Base-by-base conservation (phyloP, 1,140 invertebrate genomes). In the Aphidius gifuensis region DNA sequence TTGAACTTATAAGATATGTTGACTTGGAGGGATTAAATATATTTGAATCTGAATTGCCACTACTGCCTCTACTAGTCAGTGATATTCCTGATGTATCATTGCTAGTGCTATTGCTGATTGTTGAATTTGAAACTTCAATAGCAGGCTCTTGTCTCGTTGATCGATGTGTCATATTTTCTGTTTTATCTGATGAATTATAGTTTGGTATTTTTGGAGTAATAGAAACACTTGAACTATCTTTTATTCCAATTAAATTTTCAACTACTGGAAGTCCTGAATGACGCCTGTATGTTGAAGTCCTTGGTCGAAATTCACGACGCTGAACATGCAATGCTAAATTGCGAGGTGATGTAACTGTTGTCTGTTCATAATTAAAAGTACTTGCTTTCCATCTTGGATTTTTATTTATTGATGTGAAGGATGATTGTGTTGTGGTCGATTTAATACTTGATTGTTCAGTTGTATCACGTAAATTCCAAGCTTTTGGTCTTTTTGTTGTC, bases 211-310 rank as follows among this genome's bases (percentile, higher is more conserved):
- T 71, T 0, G 79, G 78, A 6, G 76, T 77, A 23, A 79, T 78
- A 1, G 69, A 70, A n/a, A 80, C 62, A 51, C 69, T 70, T 39
- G 16, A 16, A 1, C 64, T 39, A 50, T 60, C 64, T 50, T 49
- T 63, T 1, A 56, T 68, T 38, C 55, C 55, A 11, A 66, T 62
- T 21, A 67, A 62, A 50, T 67, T 63, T 9, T 58, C 64, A 4
- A 66, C 46, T 5, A 50, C 48, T 6, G 72, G 68, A 6, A 67
- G 38, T 48, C 77, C 78, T 6, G 76, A 79, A 43, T 80, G 77
- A 5, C 78, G 70, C 21, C 78, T 70, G 42, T 79, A 80, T 45
- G 78, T 80, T 9, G 78, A 70, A 4, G 78, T 79, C 60, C 78
- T 70, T 6, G 78, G 73, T 40, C 77, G 66, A 21, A 70, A 75